Conservation (phyloP, 2,888 invertebrate species). For the Crematogaster levior region DNA sequence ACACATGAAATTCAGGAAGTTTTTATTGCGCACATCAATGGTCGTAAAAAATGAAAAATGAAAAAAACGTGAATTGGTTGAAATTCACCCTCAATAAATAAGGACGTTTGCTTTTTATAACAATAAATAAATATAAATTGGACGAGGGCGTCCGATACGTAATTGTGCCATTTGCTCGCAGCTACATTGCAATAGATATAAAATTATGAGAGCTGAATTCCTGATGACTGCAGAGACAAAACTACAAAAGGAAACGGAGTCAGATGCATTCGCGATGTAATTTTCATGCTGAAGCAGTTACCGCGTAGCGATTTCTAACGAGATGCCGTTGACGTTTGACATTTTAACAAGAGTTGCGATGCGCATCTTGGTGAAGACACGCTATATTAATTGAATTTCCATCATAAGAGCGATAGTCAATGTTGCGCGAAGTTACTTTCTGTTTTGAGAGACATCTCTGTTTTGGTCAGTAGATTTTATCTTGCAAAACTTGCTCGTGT, state of each 20-base stretch:
- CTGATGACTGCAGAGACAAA: not conserved
- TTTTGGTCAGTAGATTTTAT: conserved; percentile 12
- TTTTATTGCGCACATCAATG: not conserved
- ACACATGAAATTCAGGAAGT: conserved; percentile 22
- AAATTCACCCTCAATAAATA: conserved; percentile 22
- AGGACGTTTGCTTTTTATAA: not conserved
- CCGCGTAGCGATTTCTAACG: conserved; percentile 2
- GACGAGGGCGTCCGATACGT: not conserved
- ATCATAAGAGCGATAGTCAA: conserved; percentile 17
- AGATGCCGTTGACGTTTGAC: conserved; percentile 11
- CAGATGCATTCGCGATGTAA: conserved; percentile 20
- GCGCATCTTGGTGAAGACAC: not conserved
- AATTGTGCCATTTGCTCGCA: not conserved
- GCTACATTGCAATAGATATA: not conserved
- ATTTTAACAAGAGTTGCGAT: conserved; percentile 45
- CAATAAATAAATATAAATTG: conserved; percentile 10
- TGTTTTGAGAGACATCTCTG: conserved; percentile 3
- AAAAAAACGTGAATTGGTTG: not conserved
- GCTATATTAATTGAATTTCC: conserved; percentile 46
- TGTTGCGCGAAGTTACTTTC: conserved; percentile 15
- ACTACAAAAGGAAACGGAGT: conserved; percentile 16
- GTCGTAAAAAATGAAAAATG: not conserved
- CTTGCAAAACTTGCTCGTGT: conserved; percentile 1
- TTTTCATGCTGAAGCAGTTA: not conserved
- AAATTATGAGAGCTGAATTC: conserved; percentile 10